Base-by-base conservation (phyloP, 2,797 vertebrate genomes). In the Garrulus glandarius region DNA sequence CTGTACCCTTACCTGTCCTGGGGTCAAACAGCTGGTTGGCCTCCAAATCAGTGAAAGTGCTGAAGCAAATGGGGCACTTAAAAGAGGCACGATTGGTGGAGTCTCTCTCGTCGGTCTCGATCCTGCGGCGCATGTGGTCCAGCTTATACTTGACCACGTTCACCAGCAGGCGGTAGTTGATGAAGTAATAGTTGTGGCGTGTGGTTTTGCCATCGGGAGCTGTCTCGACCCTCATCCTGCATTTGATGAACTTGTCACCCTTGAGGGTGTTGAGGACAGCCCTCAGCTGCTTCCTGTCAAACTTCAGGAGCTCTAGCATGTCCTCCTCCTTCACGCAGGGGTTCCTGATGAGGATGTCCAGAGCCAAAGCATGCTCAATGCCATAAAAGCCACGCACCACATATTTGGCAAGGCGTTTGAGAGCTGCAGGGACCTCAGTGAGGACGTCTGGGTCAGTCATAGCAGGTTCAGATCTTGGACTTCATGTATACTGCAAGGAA, bases 91-190 rank as follows among this genome's bases (percentile, higher is more conserved):
- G 98, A 87, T 99, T 99, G 90, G 99, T 99, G 44, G 99, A 99
- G 97, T 99, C 99, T n/a, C 99, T 98, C 94, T 99, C 99, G 41
- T 99, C 99, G 0, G 99, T 99, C 98, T 99, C 99, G 55, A 99
- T 99, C 86, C 99, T 98, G 7, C 99, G 97, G n/a, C 99, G 98
- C 99, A 99, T 99, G 98, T 99, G 99, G 97, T 99, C 99, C 97
- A 99, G 95, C 96, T 99, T 99, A 95, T 99, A 99, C 95, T 99
- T 99, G 63, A 99, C 99, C 76, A 99, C 99, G 1, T 99, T 99
- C 74, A 99, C 99, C 75, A 99, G 98, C 43, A 99, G 98, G 70
- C 98, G 97, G 97, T 99, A 99, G 97, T 99, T 99, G 97, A 99
- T 99, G 97, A 99, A 99, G 89, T 99, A 99, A 96, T 99, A 99